Percentiles rank a stretch among this genome's conserved stretches.
Evolutionary conservation across 2,888 invertebrate genomes (phyloP).

Genomic region (Opisthograptis luteolata): DNA sequence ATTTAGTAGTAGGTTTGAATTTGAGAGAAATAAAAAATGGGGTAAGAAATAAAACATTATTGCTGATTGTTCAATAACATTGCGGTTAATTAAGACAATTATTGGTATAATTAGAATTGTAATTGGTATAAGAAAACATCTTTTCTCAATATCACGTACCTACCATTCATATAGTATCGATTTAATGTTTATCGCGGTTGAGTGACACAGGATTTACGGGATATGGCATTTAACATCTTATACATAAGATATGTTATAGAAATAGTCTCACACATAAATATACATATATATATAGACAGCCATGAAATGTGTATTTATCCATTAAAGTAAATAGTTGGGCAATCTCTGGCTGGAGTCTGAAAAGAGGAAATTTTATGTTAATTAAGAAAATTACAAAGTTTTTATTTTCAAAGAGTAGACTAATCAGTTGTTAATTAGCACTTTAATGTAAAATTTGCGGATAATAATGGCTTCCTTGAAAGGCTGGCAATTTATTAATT

Average conservation of each 20-base stretch:
- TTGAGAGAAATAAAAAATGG: too few species aligned
- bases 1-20: too few species aligned
- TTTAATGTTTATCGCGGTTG: background rate
- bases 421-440: background rate
- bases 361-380: constrained; percentile 40
- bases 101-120: too few species aligned
- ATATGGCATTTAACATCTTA: constrained; percentile 49
- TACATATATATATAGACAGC: too few species aligned
- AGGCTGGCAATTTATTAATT: too few species aligned
- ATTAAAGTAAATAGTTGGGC: constrained; percentile 43
- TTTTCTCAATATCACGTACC: too few species aligned
- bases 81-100: too few species aligned
- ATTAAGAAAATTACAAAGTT: background rate
- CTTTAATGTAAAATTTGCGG: background rate
- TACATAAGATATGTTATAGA: constrained; percentile 61
- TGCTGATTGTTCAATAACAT: too few species aligned
- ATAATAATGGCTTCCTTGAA: too few species aligned
- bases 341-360: constrained; percentile 62
- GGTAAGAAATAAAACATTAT: too few species aligned
- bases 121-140: too few species aligned
- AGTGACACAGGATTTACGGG: constrained; percentile 22
- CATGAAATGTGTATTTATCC: constrained; percentile 1
- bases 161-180: background rate
- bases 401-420: background rate
- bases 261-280: constrained; percentile 32